Base-by-base conservation (phyloP, 2,797 vertebrate genomes). In the Rachycentron canadum region DNA sequence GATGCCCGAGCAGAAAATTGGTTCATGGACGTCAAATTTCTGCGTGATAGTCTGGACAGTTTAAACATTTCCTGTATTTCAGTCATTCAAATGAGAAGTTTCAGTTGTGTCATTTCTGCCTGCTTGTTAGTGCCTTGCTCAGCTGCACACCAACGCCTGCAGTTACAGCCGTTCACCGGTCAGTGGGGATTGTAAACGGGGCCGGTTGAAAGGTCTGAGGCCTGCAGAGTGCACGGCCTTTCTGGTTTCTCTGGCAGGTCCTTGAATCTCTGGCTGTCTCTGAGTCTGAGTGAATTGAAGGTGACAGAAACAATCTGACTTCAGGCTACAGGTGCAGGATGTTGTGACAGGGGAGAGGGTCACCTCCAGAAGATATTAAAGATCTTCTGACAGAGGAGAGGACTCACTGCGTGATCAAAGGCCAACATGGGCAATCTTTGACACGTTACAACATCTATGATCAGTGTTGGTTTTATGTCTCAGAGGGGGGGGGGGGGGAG, bases 331-430 rank as follows among this genome's bases (percentile, higher is more conserved):
- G 45, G 55, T 49, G 62, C 72, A 49, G 59, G 67, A 28, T 59
- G 78, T 76, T 82, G 60, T 68, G 86, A 75, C 74, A 81, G 83
- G 47, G 3, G 57, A 67, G 69, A 73, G 52, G 67, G 62, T 78
- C 73, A 58, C 50, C 68, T 82, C 62, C 52, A 53, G 38, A 56
- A 34, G 32, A 36, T 69, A 62, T 73, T 74, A 79, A 67, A 81
- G 78, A 65, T 81, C 62, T 25, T 78, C 47, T 69, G 66, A 83
- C 63, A 60, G 30, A 32, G 16, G 25, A 14, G 40, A 64, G 49
- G 73, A 25, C 57, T 81, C 43, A 0, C 40, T 9, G 4, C 34
- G 72, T 69, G 84, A 88, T 88, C 73, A 86, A 86, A 82, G 66
- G 52, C 7, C 30, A 21, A 38, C 32, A 8, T 26, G 36, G 32